A percentile compares a stretch with the other conserved stretches of the same genome.
Evolutionary conservation across 2,797 vertebrate species (phyloP).

Genomic region (Acipenser ruthenus): DNA sequence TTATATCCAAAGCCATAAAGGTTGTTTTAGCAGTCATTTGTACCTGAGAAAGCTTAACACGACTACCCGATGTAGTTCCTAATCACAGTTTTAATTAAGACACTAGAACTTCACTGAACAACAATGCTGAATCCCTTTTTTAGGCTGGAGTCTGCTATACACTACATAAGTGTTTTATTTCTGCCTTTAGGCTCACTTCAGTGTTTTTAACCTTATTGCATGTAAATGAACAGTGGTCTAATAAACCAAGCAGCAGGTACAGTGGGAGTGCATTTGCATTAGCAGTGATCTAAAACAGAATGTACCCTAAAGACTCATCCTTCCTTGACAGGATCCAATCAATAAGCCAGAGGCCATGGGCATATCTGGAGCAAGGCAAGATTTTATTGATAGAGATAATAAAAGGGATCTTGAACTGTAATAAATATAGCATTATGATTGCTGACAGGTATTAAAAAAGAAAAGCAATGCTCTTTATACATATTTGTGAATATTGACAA

Average conservation of each 20-base stretch:
- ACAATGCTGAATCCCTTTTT: no score
- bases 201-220: slow-evolving; percentile 43
- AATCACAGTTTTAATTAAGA: no score
- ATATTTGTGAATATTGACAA: no score
- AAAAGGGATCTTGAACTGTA: background rate
- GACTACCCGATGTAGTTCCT: no score
- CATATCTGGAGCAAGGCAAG: slow-evolving; percentile 28
- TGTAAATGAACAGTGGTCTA: slow-evolving; percentile 55
- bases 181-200: slow-evolving; percentile 21
- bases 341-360: slow-evolving; percentile 41
- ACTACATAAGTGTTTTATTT: no score
- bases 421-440: background rate
- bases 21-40: no score
- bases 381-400: background rate
- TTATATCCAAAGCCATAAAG: no score
- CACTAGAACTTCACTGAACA: no score
- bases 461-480: background rate
- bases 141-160: no score
- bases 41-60: no score
- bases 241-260: slow-evolving; percentile 43
- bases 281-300: slow-evolving; percentile 37
- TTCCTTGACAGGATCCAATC: slow-evolving; percentile 29
- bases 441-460: background rate
- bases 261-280: slow-evolving; percentile 38
- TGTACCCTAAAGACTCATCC: slow-evolving; percentile 36